Base-by-base conservation (phyloP, 1,140 invertebrate species). In the Drosophila melanica region DNA sequence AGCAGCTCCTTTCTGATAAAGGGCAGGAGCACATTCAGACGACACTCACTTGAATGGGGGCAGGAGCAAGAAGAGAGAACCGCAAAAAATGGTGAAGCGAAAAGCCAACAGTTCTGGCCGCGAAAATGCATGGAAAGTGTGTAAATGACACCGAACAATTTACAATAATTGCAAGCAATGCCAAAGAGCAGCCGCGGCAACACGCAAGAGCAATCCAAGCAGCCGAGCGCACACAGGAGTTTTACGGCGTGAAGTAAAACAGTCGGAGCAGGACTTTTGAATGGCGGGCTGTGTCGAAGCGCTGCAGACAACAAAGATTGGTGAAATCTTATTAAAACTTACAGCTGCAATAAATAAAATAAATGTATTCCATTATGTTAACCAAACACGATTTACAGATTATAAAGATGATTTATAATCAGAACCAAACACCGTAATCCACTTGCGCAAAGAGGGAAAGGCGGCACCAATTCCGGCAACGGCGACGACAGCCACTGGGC, bases 401-500 rank as follows among this genome's bases (percentile, higher is more conserved):
- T 89, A 89, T 89, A 89, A 89, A 89, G 84, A 89, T 89, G 84
- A 89, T 89, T 89, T 89, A 89, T 89, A 89, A 89, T 89, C 84
- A 89, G 84, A 89, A 77, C 79, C 84, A 89, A 89, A 89, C 85
- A 89, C 84, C 84, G 79, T 89, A 89, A 89, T 90, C 84, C 84
- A 90, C 84, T 89, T 89, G 85, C 80, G 84, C 89, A 89, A 89
- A 89, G 84, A 89, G 79, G 77, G 70, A 65, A 63, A 57, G 73
- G 30, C 78, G 57, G 10, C 30, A 12, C 44, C 16, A 14, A 37
- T 16, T 30, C 11, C 20, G 20, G 14, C 33, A 42, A 35, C 10
- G 33, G n/a, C 41, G 44, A 57, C 76, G 64, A 74, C 81, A 85
- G 72, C 78, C 86, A 75, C 81, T 78, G 75, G 81, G 81, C 78